Evolutionary conservation across 92 coral and sea anemone species (phyloP), one percentile per base, ranked within the genome.

Genomic region (Siderastrea radians): DNA sequence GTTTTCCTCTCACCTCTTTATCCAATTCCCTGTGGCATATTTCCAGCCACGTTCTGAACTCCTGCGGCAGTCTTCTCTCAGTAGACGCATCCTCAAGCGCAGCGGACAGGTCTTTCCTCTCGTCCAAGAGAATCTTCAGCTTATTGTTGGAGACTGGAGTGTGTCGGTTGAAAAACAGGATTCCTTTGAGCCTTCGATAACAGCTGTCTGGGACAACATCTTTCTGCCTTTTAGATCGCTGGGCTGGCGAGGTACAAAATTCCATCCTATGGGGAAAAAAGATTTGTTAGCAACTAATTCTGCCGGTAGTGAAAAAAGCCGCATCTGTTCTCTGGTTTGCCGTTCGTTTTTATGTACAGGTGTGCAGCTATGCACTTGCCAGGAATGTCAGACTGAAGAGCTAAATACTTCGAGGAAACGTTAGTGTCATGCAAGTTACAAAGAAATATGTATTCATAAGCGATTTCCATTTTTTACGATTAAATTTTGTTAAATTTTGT

Each of bases 61-160:
- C 98, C 47, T 93, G 96, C 3, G 98, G 98, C 68, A 95, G 85
- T 19, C 96, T 78, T 17, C 98, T 74, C 47, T 95, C 98, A 11
- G 98, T 94, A 0, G 98, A 93, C 5, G 98, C 98, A 63, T 95
- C 98, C 75, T 95, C 98, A 49, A 95, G 93, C 5, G 98, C 98
- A 68, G 88, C 90, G 14, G 98, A 93, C 19, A 95, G 89, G 78
- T 95, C 98, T 69, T 93, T 95, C 17, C 98, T 92, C 68, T 95
- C 98, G 49, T 95, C 98, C 45, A 95, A 86, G 38, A 95, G 88
- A 54, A 95, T 95, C 67, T 95, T 95, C 16, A 95, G 81, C 67
- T 95, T 95, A 86, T 95, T 95, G 82, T 95, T 95, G 0, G 98
- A 95, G 51, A 95, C 92, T 10, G 98, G 98, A 12, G 98, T 95